Evolutionary conservation across 2,797 vertebrate genomes (phyloP).

Genomic region (Lutjanus campechanus): DNA sequence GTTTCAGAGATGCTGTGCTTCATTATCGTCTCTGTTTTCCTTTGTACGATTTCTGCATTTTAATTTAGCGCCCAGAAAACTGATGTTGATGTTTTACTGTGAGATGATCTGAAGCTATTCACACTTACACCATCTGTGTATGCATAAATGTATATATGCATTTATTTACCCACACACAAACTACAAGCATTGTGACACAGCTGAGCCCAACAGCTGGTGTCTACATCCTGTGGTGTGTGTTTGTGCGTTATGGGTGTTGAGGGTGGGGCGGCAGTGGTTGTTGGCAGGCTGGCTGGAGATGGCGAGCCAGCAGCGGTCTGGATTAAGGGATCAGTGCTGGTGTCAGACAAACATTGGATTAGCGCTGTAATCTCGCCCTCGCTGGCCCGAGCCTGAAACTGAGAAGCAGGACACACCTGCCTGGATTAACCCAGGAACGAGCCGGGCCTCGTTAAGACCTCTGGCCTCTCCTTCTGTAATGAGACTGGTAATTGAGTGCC

Average conservation of each 20-base stretch:
- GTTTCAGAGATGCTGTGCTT: constrained; percentile 25
- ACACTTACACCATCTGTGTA: constrained; percentile 63
- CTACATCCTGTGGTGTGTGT: constrained; percentile 60
- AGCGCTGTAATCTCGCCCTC: constrained; percentile 76
- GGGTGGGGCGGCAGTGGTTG: neutral
- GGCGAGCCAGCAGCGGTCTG: constrained; percentile 63
- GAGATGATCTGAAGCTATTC: constrained; percentile 44
- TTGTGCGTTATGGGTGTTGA: constrained; percentile 33
- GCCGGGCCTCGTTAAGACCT: constrained; percentile 21
- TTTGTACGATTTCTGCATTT: constrained; percentile 11
- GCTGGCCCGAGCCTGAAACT: constrained; percentile 62
- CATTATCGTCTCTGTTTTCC: constrained; percentile 17
- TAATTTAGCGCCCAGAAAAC: neutral
- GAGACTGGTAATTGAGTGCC: constrained; percentile 55
- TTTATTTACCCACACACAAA: constrained; percentile 41
- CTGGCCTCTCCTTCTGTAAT: constrained; percentile 57
- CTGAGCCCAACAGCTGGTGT: constrained; percentile 81
- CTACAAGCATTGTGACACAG: constrained; percentile 60
- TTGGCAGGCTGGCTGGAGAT: constrained; percentile 64
- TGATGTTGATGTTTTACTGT: constrained; percentile 32
- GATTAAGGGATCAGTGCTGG: constrained; percentile 82
- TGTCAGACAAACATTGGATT: constrained; percentile 84
- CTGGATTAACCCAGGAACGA: constrained; percentile 45
- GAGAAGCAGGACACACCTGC: constrained; percentile 58
- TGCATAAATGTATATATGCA: constrained; percentile 64